Evolutionary conservation across 2,888 invertebrate genomes (phyloP).

Genomic region (Scaeva pyrastri): DNA sequence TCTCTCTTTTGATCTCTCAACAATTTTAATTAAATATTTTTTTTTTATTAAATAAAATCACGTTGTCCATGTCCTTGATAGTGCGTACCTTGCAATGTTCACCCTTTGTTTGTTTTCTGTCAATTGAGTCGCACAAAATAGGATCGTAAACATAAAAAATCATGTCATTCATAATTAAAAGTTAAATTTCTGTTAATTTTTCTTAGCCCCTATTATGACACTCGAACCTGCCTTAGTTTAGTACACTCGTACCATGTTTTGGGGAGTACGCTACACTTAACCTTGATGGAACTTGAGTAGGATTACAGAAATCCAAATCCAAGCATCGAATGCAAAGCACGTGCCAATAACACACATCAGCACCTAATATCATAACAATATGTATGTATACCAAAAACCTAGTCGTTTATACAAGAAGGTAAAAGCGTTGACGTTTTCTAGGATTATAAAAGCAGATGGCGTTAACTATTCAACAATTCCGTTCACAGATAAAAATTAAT

Average conservation of each 20-base stretch:
- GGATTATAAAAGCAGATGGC: conserved; percentile 65
- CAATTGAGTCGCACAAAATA: conserved; percentile 28
- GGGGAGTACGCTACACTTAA: background rate
- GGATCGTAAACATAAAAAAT: background rate
- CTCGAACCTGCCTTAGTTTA: background rate
- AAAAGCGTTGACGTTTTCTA: conserved; percentile 26
- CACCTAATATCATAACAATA: conserved; percentile 42
- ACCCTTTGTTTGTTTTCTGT: conserved; percentile 25
- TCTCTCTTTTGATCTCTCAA: conserved; percentile 2
- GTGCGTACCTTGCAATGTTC: background rate
- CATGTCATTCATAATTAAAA: conserved; percentile 2
- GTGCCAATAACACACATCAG: conserved; percentile 65
- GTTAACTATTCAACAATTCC: conserved; percentile 74
- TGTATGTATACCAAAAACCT: background rate
- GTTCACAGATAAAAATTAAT: conserved; percentile 73
- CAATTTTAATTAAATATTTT: background rate
- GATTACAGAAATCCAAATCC: background rate
- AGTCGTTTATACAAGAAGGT: background rate
- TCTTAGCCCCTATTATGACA: conserved; percentile 21
- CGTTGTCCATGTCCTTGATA: conserved; percentile 34
- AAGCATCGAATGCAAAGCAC: conserved; percentile 69
- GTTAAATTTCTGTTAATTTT: conserved; percentile 26
- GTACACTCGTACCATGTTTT: background rate
- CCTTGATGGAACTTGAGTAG: background rate
- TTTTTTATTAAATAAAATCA: background rate